Evolutionary conservation across 2,797 vertebrate species (phyloP), one percentile per base, ranked within the genome.

Genomic region (Sebastes iracundus): DNA sequence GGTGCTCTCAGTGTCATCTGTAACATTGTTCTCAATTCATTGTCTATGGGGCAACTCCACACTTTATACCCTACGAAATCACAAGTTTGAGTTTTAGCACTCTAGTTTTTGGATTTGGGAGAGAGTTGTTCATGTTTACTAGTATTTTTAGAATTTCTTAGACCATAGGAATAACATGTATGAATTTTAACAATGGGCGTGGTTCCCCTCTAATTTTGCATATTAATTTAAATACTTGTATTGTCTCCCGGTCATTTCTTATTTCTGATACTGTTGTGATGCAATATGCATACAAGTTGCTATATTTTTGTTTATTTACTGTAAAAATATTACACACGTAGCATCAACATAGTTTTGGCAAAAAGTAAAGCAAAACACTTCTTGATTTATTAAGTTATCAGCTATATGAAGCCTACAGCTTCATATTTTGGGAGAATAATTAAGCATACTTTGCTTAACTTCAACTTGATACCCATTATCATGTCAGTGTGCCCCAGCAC

Each of bases 181-280:
- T 42, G 38, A 42, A 0, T 0, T 42, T 42, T 42, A 42, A 42
- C 6, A 42, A 42, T 18, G 6, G 42, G 7, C 16, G 42, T 46
- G 0, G 42, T 46, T 46, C 42, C 42, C 42, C 3, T 46, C 16
- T 30, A 18, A 32, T 55, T 23, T 61, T 32, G 59, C 16, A 61
- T 32, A n/a, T 11, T 55, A 3, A n/a, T 53, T 55, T 53, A 53
- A 11, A 53, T 22, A 49, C 46, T 49, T n/a, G n/a, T 53, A 53
- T 23, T 23, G 22, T 55, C 52, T n/a, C 20, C 49, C 0, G 0
- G 49, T n/a, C n/a, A 55, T 22, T 22, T 53, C 49, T 53, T 53
- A 22, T 55, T 55, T 23, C 0, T 23, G 22, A 55, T 55, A 55
- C n/a, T 55, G n/a, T 23, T 55, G 53, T 55, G 53, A 55, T 23